Conservation (phyloP, 1,140 invertebrate genomes). For the Aleiodes sp. region DNA sequence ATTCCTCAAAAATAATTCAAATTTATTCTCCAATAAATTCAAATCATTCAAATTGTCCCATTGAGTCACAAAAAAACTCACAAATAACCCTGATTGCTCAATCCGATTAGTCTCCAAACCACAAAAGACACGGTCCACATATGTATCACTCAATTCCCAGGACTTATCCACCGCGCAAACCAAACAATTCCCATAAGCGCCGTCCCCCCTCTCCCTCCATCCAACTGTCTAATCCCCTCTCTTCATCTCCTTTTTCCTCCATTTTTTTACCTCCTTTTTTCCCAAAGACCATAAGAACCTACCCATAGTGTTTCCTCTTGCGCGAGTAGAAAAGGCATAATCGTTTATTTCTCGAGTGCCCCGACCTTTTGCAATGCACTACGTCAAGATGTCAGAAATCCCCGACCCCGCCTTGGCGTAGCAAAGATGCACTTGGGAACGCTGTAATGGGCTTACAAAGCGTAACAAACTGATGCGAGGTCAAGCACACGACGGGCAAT, state of each 20-base stretch:
- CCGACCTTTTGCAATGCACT: slow-evolving; percentile 64
- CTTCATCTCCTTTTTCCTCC: neutral
- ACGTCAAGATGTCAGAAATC: slow-evolving; percentile 65
- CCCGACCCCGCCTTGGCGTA: slow-evolving; percentile 61
- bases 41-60: neutral
- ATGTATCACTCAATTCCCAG: slow-evolving; percentile 7
- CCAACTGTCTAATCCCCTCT: neutral
- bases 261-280: neutral
- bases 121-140: neutral
- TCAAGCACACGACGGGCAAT: slow-evolving; percentile 65
- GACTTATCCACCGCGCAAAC: neutral
- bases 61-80: neutral
- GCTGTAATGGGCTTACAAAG: slow-evolving; percentile 67
- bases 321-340: slow-evolving; percentile 50
- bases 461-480: slow-evolving; percentile 67
- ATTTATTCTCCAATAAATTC: too few relatives aligned
- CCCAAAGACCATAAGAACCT: slow-evolving; percentile 1
- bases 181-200: slow-evolving; percentile 3
- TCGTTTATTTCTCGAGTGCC: slow-evolving; percentile 62
- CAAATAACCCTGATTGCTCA: neutral
- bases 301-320: neutral
- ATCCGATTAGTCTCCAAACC: neutral
- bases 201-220: neutral
- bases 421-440: slow-evolving; percentile 61
- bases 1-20: too few relatives aligned